Percentiles rank a stretch among this genome's conserved stretches.
These are phyloP conservation scores for Ectobius pallidus DNA, from an alignment of 2,888 invertebrate species.

Conservation along the genomic window DNA sequence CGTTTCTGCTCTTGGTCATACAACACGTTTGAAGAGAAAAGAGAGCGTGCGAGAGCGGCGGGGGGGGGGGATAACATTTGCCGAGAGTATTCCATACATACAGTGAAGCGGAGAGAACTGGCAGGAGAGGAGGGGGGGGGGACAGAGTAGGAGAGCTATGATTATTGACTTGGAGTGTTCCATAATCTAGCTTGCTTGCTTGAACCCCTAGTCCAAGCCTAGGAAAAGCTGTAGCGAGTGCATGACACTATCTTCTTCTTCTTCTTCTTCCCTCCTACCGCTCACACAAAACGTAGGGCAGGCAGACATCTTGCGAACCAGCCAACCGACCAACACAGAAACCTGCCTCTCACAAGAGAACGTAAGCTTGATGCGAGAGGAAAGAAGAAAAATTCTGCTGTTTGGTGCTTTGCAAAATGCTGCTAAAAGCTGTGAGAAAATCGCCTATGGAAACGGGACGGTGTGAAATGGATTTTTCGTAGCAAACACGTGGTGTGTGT, in stretches of 20 bases:
- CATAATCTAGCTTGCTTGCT: conserved; percentile 43
- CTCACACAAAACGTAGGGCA: conserved; percentile 19
- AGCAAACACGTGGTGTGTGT: conserved; percentile 20
- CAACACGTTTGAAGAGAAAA: neutral
- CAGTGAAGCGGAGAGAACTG: neutral
- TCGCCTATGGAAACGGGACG: neutral
- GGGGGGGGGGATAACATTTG: neutral
- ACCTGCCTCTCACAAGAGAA: neutral
- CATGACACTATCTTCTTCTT: conserved; percentile 3
- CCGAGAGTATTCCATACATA: neutral
- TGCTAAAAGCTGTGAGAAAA: neutral
- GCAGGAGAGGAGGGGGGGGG: conserved; percentile 35
- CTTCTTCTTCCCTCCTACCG: neutral
- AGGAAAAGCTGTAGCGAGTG: neutral
- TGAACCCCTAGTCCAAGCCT: conserved; percentile 1
- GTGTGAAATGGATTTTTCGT: neutral
- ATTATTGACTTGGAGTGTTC: conserved; percentile 46
- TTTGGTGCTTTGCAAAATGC: neutral
- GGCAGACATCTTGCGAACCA: conserved; percentile 29
- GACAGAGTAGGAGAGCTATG: conserved; percentile 59
- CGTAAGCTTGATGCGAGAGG: neutral
- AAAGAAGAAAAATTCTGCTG: neutral
- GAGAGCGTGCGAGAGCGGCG: too few species aligned
- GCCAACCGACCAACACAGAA: neutral
- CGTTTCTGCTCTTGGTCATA: conserved; percentile 2